Evolutionary conservation across 2,113 vertebrate species (phyloP).

Genomic region (Mesembrinibis cayennensis): DNA sequence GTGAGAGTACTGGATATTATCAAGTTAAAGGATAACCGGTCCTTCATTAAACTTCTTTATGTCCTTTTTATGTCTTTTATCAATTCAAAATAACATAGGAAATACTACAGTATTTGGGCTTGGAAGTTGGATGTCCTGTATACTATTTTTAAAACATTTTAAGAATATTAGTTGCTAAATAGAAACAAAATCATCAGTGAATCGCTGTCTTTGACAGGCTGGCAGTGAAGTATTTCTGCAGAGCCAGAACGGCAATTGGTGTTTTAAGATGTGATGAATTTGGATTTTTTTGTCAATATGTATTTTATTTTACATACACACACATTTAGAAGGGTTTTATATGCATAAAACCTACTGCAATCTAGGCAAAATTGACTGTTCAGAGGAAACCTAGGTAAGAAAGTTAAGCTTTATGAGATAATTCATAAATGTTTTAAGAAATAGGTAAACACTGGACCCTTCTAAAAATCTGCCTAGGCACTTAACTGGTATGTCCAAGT

Average conservation of each 20-base stretch:
- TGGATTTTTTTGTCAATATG: not conserved
- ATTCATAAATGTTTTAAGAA: not conserved
- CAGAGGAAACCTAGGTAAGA: not conserved
- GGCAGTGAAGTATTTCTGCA: not conserved
- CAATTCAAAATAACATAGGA: not conserved
- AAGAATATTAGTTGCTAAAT: not conserved
- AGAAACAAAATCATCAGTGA: not conserved
- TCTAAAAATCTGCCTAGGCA: not conserved
- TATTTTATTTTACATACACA: not conserved
- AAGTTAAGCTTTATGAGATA: not conserved
- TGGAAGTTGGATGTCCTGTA: not conserved
- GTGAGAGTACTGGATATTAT: not conserved
- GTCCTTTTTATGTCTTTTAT: not conserved
- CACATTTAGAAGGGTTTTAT: not conserved
- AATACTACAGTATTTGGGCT: not conserved
- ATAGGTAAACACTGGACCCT: accelerated
- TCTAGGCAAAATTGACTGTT: not conserved
- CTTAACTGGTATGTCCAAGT: not conserved
- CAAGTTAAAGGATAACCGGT: not conserved
- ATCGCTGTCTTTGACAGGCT: not conserved
- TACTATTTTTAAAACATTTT: not conserved
- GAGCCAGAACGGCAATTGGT: not conserved
- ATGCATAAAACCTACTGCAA: not conserved
- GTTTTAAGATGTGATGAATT: not conserved
- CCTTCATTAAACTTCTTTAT: not conserved